Evolutionary conservation across 2,888 invertebrate species (phyloP).

Genomic region (Synanthedon vespiformis): DNA sequence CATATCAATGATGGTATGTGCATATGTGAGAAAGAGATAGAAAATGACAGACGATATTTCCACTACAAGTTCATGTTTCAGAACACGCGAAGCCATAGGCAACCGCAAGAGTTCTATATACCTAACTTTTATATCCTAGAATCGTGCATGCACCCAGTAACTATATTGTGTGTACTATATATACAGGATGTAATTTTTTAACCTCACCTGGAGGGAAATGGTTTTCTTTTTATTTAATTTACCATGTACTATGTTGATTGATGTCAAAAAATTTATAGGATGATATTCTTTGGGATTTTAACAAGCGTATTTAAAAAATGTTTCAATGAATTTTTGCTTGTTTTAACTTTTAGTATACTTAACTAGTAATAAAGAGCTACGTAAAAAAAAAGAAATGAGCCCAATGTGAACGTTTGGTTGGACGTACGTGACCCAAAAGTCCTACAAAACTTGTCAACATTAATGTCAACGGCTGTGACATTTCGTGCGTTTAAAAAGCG

Average conservation of each 20-base stretch:
- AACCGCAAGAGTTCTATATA: conserved; percentile 1
- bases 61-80: conserved; percentile 2
- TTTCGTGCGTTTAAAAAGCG: neutral
- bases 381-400: neutral
- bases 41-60: neutral
- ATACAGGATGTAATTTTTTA: too few species aligned
- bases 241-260: neutral
- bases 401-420: neutral
- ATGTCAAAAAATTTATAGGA: neutral
- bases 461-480: neutral
- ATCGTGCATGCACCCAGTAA: too few species aligned
- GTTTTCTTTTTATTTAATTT: neutral
- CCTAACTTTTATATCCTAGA: too few species aligned
- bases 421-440: neutral
- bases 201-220: neutral
- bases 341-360: too few species aligned
- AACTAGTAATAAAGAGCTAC: too few species aligned
- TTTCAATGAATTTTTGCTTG: too few species aligned
- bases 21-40: neutral
- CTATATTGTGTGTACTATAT: too few species aligned
- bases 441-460: neutral
- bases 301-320: too few species aligned
- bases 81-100: conserved; percentile 2
- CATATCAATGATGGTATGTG: neutral
- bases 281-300: neutral